phyloP scores from a whole-genome alignment of 2,113 vertebrate species.

The Gopherus flavomarginatus region DNA sequence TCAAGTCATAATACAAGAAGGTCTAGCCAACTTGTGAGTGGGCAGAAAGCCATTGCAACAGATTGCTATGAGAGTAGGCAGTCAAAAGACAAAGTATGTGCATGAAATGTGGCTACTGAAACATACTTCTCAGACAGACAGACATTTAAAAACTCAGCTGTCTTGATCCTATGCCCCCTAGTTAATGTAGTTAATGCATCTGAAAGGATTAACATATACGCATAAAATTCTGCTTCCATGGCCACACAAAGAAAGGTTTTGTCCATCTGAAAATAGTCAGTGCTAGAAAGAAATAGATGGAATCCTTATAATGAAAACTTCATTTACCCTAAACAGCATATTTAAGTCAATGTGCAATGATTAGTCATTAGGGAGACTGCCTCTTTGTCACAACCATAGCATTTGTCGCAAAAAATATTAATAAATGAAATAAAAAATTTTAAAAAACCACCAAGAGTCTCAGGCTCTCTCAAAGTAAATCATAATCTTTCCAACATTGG shows the following conservation, averaged over 20 bases:
- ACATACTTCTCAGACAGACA: slow-evolving; percentile 5
- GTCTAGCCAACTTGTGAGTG: slow-evolving; percentile 15
- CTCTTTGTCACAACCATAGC: background rate
- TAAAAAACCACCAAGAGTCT: no score
- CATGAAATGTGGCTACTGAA: slow-evolving; percentile 30
- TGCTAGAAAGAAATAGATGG: background rate
- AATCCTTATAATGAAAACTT: background rate
- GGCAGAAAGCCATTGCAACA: slow-evolving; percentile 69
- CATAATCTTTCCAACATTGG: background rate
- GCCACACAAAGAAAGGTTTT: background rate
- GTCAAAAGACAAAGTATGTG: slow-evolving; percentile 61
- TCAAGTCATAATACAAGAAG: background rate
- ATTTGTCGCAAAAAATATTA: no score
- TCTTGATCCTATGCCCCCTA: background rate
- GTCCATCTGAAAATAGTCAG: background rate
- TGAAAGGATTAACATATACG: background rate
- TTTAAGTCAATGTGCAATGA: background rate
- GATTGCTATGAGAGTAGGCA: slow-evolving; percentile 67
- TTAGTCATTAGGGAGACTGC: background rate
- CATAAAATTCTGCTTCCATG: background rate
- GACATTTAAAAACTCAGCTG: slow-evolving; percentile 2
- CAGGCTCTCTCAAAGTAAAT: background rate
- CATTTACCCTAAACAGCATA: background rate
- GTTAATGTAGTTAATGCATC: background rate
- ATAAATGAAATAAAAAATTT: background rate